Evolutionary conservation across 1,140 invertebrate species (phyloP), one percentile per base, ranked within the genome.

Genomic region (Temnothorax curvispinosus): DNA sequence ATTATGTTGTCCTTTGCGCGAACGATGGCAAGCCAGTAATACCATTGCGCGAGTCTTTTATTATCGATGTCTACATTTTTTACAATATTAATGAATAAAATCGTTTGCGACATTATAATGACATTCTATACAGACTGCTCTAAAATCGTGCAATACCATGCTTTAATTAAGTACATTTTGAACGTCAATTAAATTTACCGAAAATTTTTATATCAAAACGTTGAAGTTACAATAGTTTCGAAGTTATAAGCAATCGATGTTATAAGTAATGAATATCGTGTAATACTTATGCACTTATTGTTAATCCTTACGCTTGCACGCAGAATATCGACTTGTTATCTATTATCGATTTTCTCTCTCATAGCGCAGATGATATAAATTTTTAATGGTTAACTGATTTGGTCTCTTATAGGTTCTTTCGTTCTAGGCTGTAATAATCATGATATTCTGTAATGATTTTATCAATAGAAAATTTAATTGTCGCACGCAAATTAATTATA

Each of bases 1-100:
- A 75, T 84, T 84, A 60, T 41, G 69, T 58, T 82, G 67, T 60
- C 75, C 54, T 74, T 84, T 84, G 80, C 69, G 69, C 44, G 44
- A 60, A 84, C 54, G 69, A 75, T 60, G 69, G 56, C 47, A 72
- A 84, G 41, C 41, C 54, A 32, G 80, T 75, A 84, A 84, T 84
- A 44, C 13, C 54, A 81, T 81, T 71, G 64, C 65, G 64, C 65
- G 27, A 62, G n/a, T 75, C 56, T 74, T 74, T 84, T 62, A 84
- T 84, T 84, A 82, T 35, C 69, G 44, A 82, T 60, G 41, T 60
- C 69, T 84, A 72, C 15, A 21, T 47, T 75, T 54, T 50, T 60
- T 69, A 9, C 52, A 58, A 74, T 82, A 82, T 82, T 82, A 78
- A 82, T 72, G 80, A 82, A 27, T 27, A 38, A 54, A 21, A 82